A percentile compares a stretch with the other conserved stretches of the same genome.
Conservation (phyloP, 92 coral and sea anemone genomes). For the Meandrina meandrites region DNA sequence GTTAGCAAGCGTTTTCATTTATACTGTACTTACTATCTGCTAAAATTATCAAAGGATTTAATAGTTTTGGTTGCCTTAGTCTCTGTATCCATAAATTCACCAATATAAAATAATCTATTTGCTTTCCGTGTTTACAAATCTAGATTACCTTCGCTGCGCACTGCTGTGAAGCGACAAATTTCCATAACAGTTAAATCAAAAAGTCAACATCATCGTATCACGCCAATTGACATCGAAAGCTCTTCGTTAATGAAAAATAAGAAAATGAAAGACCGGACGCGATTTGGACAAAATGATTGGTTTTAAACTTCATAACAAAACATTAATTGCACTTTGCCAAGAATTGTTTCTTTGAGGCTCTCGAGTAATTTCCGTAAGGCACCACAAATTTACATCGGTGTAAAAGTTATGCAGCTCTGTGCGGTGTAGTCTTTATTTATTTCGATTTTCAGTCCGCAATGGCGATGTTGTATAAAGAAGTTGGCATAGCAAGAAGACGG, state of each 20-base stretch:
- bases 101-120: slow-evolving; percentile 19
- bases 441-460: slow-evolving; percentile 3
- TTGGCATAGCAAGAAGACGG: slow-evolving; percentile 29
- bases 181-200: slow-evolving; percentile 34
- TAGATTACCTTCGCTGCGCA: slow-evolving; percentile 11
- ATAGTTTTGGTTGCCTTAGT: not conserved
- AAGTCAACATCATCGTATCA: slow-evolving; percentile 36
- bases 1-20: too few relatives aligned
- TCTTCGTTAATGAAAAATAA: slow-evolving; percentile 36
- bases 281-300: slow-evolving; percentile 17
- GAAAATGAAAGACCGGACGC: slow-evolving; percentile 36
- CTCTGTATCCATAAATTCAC: not conserved
- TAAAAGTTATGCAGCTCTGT: slow-evolving; percentile 7
- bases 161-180: slow-evolving; percentile 18
- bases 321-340: slow-evolving; percentile 6
- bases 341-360: not conserved
- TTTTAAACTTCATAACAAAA: slow-evolving; percentile 22
- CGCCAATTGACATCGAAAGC: slow-evolving; percentile 18
- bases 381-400: not conserved
- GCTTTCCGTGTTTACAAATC: slow-evolving; percentile 24
- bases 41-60: not conserved
- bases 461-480: slow-evolving; percentile 39
- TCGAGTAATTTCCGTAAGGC: slow-evolving; percentile 25
- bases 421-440: not conserved
- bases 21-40: too few relatives aligned